Base-by-base conservation (phyloP, 2,113 vertebrate genomes). In the Nesoenas mayeri region DNA sequence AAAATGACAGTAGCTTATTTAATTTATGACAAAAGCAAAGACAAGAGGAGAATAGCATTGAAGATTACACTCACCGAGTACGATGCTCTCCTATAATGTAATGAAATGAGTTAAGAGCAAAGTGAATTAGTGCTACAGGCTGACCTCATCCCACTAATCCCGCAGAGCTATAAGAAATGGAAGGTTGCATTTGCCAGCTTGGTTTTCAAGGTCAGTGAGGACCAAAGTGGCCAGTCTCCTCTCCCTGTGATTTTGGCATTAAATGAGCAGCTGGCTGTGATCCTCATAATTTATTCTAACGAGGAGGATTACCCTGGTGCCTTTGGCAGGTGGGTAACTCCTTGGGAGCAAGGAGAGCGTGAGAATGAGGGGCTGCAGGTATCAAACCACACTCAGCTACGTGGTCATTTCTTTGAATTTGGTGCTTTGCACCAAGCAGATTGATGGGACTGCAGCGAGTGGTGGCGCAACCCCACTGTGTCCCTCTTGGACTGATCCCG, bases 11-110 rank as follows among this genome's bases (percentile, higher is more conserved):
- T 34, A 42, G 94, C 58, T 92, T 78, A 77, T 95, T 93, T 94
- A 91, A 96, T 91, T 96, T 94, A 90, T 61, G 91, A 58, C 79
- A 92, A 88, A 84, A 60, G 70, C 86, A 92, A 69, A 95, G 86
- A 58, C 40, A 62, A 93, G 44, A 64, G 84, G 21, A 85, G 69
- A 64, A 88, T 15, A 91, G 74, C 60, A 42, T 6, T 51, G 88
- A 31, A 80, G 79, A 89, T 85, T 19, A 22, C 28, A 20, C 73
- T 62, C 25, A 34, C 73, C 19, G 25, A 54, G 65, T 22, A 50
- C 22, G 4, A n/a, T 36, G 65, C 34, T 47, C 50, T 75, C 65
- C 73, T 57, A 36, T 48, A 89, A 79, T 74, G 91, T 79, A 89
- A 94, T 72, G 34, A 81, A 62, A 84, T 69, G 83, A 93, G 60